phyloP scores from a whole-genome alignment of 2,113 vertebrate species.

The Bubalus kerabau region DNA sequence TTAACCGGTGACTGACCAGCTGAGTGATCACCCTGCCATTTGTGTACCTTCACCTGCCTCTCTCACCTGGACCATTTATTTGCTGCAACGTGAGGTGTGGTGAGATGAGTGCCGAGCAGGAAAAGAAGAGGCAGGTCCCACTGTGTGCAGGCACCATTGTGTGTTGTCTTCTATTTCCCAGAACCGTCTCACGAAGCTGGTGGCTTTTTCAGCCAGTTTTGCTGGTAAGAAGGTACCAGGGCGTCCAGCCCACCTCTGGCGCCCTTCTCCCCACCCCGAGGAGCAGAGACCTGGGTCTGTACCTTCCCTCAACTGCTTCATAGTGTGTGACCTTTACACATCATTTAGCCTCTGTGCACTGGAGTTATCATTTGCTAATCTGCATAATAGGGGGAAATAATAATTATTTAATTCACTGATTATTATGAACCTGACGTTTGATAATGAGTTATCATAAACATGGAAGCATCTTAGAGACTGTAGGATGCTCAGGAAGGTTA shows the following conservation, averaged over 20 bases:
- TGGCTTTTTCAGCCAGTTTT: background rate
- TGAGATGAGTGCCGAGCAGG: background rate
- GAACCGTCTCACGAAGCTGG: background rate
- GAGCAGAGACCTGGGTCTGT: background rate
- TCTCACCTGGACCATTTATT: background rate
- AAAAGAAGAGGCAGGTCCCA: background rate
- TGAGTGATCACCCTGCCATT: fast-evolving
- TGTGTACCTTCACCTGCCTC: background rate
- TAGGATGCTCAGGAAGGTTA: background rate
- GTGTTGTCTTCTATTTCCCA: background rate
- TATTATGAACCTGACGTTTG: background rate
- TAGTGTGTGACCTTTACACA: background rate
- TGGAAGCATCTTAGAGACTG: background rate
- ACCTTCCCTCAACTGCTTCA: background rate
- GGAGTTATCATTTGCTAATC: constrained; percentile 53
- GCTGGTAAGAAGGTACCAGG: background rate
- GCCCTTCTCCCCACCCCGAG: background rate
- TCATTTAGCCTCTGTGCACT: background rate
- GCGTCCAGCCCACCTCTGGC: background rate
- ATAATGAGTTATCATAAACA: background rate
- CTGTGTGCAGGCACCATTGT: fast-evolving
- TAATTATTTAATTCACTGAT: constrained; percentile 58
- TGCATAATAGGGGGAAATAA: constrained; percentile 57
- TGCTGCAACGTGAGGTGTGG: background rate
- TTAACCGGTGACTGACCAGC: background rate